Evolutionary conservation across 2,888 invertebrate species (phyloP), one percentile per base, ranked within the genome.

Genomic region (Mythimna loreyi): DNA sequence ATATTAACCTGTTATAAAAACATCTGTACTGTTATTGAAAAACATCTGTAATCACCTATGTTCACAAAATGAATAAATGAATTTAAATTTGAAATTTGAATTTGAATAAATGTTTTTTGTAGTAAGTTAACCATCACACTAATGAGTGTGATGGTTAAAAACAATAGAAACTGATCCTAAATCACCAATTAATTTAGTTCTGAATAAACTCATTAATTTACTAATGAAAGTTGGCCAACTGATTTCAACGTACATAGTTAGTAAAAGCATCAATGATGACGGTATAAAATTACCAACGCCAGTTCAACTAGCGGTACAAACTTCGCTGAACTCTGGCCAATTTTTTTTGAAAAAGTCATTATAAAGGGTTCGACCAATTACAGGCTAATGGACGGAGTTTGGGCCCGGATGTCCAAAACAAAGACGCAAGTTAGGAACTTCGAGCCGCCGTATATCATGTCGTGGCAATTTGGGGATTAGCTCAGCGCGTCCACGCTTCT

Each of bases 311-410:
- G 62, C 77, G 52, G 56, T 57, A 47, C 43, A 53, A 75, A 72
- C 50, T 69, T 70, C n/a, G 16, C 45, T 55, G 65, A 67, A 72
- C 79, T 74, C 67, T 63, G 72, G 61, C 61, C 58, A 57, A 59
- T 85, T 75, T 85, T 85, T 83, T 84, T 80, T 76, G 72, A 43
- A 45, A 81, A 75, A 81, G 81, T 84, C 78, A 80, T 84, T 80
- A 76, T 76, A 72, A 82, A 85, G 82, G 83, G 87, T 85, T 81
- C 75, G 74, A 56, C 83, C 86, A 85, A 87, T 87, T 87, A 86
- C 71, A 72, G n/a, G 78, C 73, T 86, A 87, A 87, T 87, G 85
- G 86, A 84, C 78, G 78, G 64, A 85, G 80, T 85, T 86, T 66
- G 63, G 73, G 59, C 75, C 40, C 75, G 71, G 80, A 80, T 70